Percentiles rank a stretch among this genome's conserved stretches.
Conservation (phyloP, 2,797 vertebrate species). For the Enteromius radiatus region DNA sequence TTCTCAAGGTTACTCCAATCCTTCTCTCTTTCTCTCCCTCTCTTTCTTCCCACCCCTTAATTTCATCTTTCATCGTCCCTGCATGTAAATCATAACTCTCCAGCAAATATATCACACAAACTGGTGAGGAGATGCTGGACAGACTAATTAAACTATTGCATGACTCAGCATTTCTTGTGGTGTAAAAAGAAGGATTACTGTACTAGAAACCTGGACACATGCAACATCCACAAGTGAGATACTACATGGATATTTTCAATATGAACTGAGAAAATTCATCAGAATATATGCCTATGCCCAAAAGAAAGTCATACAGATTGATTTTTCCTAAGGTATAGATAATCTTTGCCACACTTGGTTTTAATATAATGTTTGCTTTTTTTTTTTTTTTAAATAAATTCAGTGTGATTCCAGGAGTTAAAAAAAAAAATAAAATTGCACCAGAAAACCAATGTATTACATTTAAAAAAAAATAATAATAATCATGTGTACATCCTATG, state of each 20-base stretch:
- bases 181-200: neutral
- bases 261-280: neutral
- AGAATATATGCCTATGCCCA: neutral
- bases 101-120: constrained; percentile 52
- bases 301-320: neutral
- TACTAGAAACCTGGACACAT: constrained; percentile 1
- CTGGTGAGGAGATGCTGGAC: constrained; percentile 39
- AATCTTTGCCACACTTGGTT: neutral
- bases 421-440: no score
- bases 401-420: neutral
- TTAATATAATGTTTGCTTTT: neutral
- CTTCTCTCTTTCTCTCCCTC: constrained; percentile 62
- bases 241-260: neutral
- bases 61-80: constrained; percentile 62
- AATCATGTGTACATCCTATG: neutral
- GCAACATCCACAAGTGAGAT: neutral
- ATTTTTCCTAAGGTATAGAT: neutral
- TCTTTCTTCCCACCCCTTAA: constrained; percentile 26
- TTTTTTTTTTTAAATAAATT: neutral
- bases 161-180: constrained; percentile 39
- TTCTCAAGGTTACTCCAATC: constrained; percentile 60
- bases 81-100: constrained; percentile 64
- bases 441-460: no score
- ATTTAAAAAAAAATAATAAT: neutral
- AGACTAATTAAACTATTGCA: constrained; percentile 36